Percentiles rank a stretch among this genome's conserved stretches.
Evolutionary conservation across 1,140 invertebrate genomes (phyloP).

Genomic region (Drosophila virilis): DNA sequence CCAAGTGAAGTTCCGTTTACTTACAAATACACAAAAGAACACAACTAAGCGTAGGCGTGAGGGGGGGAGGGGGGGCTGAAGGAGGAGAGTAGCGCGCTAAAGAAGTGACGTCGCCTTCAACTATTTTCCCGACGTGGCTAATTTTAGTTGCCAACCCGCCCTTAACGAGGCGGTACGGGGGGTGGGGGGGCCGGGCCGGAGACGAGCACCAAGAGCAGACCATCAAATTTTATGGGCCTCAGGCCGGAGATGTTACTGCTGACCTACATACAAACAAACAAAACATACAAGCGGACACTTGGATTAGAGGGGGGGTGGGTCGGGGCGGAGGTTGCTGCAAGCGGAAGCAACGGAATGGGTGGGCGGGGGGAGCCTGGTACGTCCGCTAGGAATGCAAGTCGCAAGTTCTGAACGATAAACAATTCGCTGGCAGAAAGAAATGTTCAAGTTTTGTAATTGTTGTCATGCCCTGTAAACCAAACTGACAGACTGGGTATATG

Average conservation of each 20-base stretch:
- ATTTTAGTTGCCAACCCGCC: constrained; percentile 46
- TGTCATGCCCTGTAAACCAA: not conserved
- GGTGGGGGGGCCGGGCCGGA: not conserved
- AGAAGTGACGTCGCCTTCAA: constrained; percentile 35
- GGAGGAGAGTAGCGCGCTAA: not conserved
- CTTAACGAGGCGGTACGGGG: constrained; percentile 21
- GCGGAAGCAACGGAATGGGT: not conserved
- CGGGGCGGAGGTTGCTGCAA: constrained; percentile 11
- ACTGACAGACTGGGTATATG: not conserved
- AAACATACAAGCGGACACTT: not conserved
- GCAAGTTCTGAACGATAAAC: constrained; percentile 54
- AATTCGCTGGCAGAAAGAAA: constrained; percentile 30
- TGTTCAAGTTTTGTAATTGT: constrained; percentile 38
- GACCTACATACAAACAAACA: constrained; percentile 46
- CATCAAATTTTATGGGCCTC: constrained; percentile 62
- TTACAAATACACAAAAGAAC: not conserved
- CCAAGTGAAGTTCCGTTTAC: constrained; percentile 27
- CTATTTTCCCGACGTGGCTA: constrained; percentile 35
- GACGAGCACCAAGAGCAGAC: constrained; percentile 10
- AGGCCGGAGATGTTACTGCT: constrained; percentile 47
- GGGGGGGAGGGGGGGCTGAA: not conserved
- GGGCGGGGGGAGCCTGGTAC: not conserved
- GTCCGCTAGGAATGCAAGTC: constrained; percentile 44
- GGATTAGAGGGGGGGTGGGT: not conserved
- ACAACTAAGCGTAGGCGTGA: not conserved